Base-by-base conservation (phyloP, 2,797 vertebrate species). In the Hemitrygon akajei region DNA sequence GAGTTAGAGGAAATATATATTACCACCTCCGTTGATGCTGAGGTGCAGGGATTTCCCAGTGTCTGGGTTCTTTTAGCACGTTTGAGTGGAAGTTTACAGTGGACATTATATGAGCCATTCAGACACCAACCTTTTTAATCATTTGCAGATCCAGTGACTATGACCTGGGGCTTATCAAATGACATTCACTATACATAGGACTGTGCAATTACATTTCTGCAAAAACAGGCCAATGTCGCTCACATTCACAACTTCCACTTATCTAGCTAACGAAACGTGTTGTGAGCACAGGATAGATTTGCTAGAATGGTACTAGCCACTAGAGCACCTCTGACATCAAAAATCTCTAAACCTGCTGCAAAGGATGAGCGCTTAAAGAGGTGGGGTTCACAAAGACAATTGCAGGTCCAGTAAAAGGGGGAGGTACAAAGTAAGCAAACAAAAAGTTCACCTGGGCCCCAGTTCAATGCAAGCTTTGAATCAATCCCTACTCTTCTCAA, bases 101-200 rank as follows among this genome's bases (percentile, higher is more conserved):
- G 7, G 91, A 25, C 40, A 93, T 93, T 93, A 93, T 58, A 40
- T 27, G 34, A 93, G 47, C 27, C n/a, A 93, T 93, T 93, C 71
- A 76, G 71, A 93, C 37, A 75, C 76, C 91, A 4, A n/a, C 40
- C 25, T 37, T 75, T 93, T 76, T 56, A 93, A 93, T 93, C 91
- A n/a, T 76, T 93, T 93, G 71, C 91, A 93, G 40, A 76, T 76
- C 71, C 91, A 76, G 40, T 93, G 71, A 75, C 71, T 56, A 30
- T 76, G 69, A 27, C 3, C 69, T 58, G 25, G 73, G 25, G 47
- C 91, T 93, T 93, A 93, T 93, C 71, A 76, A 93, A 93, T 93
- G 37, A 76, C 91, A 76, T 93, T 93, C 56, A 27, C 91, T 93
- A 93, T 93, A 76, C 91, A 93, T 93, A 93, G 91, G 76, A 76